Evolutionary conservation across 2,888 invertebrate species (phyloP).

Genomic region (Pegoplata infirma): DNA sequence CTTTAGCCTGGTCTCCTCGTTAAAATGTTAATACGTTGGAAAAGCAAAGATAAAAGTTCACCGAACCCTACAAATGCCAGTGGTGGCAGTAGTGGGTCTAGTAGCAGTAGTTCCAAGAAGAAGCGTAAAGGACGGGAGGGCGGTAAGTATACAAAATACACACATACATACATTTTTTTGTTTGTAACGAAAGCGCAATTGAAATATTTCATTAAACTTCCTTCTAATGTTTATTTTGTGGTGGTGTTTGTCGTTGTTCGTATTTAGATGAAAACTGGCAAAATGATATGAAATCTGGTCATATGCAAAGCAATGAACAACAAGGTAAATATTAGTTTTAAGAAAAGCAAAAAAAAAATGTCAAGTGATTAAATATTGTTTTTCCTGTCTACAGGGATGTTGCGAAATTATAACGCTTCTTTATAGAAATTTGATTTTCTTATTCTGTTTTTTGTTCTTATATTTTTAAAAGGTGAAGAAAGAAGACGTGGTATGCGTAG

Average conservation of each 20-base stretch:
- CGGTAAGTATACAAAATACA: slow-evolving; percentile 80
- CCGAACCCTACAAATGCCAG: slow-evolving; percentile 80
- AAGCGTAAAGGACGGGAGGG: slow-evolving; percentile 91
- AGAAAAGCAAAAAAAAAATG: slow-evolving; percentile 20
- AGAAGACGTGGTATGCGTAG: slow-evolving; percentile 75
- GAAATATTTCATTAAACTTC: slow-evolving; percentile 55
- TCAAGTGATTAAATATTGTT: slow-evolving; percentile 7
- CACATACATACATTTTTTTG: slow-evolving; percentile 15
- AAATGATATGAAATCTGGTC: slow-evolving; percentile 78
- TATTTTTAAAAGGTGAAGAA: slow-evolving; percentile 54
- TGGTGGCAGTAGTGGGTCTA: slow-evolving; percentile 71
- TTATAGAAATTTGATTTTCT: slow-evolving; percentile 10
- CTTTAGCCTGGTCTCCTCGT: slow-evolving; percentile 44
- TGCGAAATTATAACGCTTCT: slow-evolving; percentile 38
- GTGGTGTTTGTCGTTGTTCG: slow-evolving; percentile 20
- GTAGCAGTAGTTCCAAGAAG: slow-evolving; percentile 84
- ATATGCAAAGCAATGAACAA: slow-evolving; percentile 76
- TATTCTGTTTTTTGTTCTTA: neutral
- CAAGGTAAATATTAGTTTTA: slow-evolving; percentile 71
- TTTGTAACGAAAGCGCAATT: slow-evolving; percentile 52
- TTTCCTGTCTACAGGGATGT: neutral
- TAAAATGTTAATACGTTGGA: slow-evolving; percentile 89
- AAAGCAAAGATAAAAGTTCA: slow-evolving; percentile 88
- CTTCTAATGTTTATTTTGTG: slow-evolving; percentile 46
- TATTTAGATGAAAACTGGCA: slow-evolving; percentile 83